Evolutionary conservation across 2,797 vertebrate species (phyloP).

Genomic region (Sandelia bainsii): DNA sequence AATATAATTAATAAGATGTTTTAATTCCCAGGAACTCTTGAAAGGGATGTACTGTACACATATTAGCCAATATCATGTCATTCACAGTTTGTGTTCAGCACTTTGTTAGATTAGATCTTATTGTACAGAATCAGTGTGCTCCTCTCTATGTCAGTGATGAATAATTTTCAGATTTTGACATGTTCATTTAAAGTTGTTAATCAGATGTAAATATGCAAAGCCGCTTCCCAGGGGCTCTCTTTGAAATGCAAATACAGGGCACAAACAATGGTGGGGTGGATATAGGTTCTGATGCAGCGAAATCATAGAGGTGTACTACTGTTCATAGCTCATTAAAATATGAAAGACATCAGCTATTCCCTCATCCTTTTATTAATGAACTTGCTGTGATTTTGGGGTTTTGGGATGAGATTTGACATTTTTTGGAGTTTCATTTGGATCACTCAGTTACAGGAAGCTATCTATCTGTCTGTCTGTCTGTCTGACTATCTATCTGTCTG

Average conservation of each 20-base stretch:
- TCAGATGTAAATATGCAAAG: constrained; percentile 88
- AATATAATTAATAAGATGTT: constrained; percentile 20
- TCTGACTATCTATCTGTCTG: background rate
- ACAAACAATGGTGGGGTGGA: constrained; percentile 84
- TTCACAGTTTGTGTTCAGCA: constrained; percentile 35
- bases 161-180: constrained; percentile 81
- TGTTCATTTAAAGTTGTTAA: constrained; percentile 87
- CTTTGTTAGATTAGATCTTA: constrained; percentile 43
- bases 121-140: constrained; percentile 28
- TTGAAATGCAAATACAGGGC: constrained; percentile 87
- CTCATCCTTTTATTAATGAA: constrained; percentile 62
- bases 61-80: constrained; percentile 25
- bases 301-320: constrained; percentile 75
- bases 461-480: no score
- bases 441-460: constrained; percentile 4
- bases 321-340: constrained; percentile 81
- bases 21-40: constrained; percentile 4
- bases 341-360: constrained; percentile 67
- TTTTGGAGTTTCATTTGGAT: constrained; percentile 34
- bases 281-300: constrained; percentile 81
- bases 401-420: constrained; percentile 39
- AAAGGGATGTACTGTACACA: constrained; percentile 5
- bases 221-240: constrained; percentile 79
- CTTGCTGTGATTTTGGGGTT: constrained; percentile 56
- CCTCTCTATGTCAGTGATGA: constrained; percentile 66